These are phyloP conservation scores for Teleiodes luculella DNA, from an alignment of 2,888 invertebrate genomes.

Conservation along the genomic window DNA sequence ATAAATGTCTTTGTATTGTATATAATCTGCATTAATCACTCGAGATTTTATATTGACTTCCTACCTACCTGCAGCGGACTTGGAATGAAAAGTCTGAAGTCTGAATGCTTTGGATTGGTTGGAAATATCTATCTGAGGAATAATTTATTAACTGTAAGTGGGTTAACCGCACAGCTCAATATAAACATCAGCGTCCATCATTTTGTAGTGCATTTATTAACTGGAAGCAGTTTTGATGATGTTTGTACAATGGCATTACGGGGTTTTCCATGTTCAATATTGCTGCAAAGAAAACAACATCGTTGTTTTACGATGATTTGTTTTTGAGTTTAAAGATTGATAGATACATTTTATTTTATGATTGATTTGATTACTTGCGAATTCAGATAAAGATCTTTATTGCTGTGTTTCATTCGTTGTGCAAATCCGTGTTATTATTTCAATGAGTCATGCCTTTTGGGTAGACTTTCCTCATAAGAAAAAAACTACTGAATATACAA, in stretches of 20 bases:
- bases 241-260: slow-evolving; percentile 31
- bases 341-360: background rate
- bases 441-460: background rate
- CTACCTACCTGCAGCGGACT: slow-evolving; percentile 31
- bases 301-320: background rate
- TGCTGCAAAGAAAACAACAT: slow-evolving; percentile 17
- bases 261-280: slow-evolving; percentile 30
- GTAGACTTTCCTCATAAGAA: too few species aligned
- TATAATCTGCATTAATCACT: background rate
- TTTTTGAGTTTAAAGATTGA: background rate
- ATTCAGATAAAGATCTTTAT: background rate
- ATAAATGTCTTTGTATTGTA: too few species aligned
- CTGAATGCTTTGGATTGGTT: background rate
- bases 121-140: slow-evolving; percentile 19
- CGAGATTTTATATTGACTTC: background rate
- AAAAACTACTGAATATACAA: too few species aligned
- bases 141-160: slow-evolving; percentile 49
- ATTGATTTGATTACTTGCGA: background rate
- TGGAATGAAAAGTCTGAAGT: too few species aligned
- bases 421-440: background rate
- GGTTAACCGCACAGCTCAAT: slow-evolving; percentile 45
- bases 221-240: slow-evolving; percentile 3
- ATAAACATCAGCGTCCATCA: slow-evolving; percentile 45
- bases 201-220: slow-evolving; percentile 34
- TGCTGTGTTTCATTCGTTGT: background rate